Base-by-base conservation (phyloP, 2,888 invertebrate genomes). In the Leucophenga montana region DNA sequence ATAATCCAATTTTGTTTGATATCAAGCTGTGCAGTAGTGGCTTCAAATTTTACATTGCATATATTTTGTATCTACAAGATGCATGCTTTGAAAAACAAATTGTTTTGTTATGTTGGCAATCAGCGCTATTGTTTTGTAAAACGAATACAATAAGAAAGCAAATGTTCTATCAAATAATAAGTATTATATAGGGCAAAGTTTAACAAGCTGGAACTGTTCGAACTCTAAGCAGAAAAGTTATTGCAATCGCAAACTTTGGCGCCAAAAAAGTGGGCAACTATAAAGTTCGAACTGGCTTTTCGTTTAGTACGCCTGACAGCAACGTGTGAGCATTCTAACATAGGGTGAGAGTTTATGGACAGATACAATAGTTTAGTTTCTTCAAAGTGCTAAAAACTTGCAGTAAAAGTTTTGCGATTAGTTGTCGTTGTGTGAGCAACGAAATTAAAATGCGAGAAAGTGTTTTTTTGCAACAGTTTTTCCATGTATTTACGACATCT, bases 201-300 rank as follows among this genome's bases (percentile, higher is more conserved):
- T 72, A n/a, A n/a, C n/a, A 80, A 74, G 71, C 74, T 77, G 62
- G 71, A 76, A 73, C 70, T 82, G 75, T 67, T 61, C 53, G 67
- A 72, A 61, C 68, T 53, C 59, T 67, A 61, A 61, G 57, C 68
- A 67, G 33, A 33, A 61, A 71, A 75, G 68, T 75, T 77, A 73
- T 73, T 68, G 68, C 73, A 78, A 76, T 77, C 70, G 64, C 64
- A 71, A 75, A 80, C 80, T 75, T 78, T 73, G 84, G 79, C 82
- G 80, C 77, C 82, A 76, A 78, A 75, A 73, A 76, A 73, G 73
- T 79, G 75, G 66, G 68, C 66, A 72, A 69, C 70, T 69, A 53
- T 16, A 50, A 50, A 64, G 46, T 20, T 39, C 48, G n/a, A 33
- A 50, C 59, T 67, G 14, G 18, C 13, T 56, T 56, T 66, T 33